Evolutionary conservation across 2,888 invertebrate genomes (phyloP), one percentile per base, ranked within the genome.

Genomic region (Phyto melanocephala): DNA sequence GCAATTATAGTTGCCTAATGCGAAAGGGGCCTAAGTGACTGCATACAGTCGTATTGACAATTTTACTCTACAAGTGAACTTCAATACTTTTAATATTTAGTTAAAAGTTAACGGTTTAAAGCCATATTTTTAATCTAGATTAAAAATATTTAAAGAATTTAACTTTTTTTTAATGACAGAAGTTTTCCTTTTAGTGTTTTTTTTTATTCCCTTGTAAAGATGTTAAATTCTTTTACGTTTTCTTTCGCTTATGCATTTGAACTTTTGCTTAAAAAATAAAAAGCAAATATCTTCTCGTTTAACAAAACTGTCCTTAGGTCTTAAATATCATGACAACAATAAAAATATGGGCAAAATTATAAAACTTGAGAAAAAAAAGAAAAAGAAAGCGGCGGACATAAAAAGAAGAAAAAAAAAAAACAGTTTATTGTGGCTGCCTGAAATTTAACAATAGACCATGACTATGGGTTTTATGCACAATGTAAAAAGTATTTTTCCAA

Each of bases 271-370:
- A 45, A 33, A 40, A n/a, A n/a, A n/a, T n/a, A n/a, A 58, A 37
- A 74, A 17, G 3, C 42, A 50, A 28, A 60, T 24, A 47, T 56
- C 65, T 67, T 65, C 58, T 75, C 80, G 63, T 63, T 80, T 45
- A 80, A 70, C 79, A 50, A 65, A 56, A 74, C 13, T 74, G 70
- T 70, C 79, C 74, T 75, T 28, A 70, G 58, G 74, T 81, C 50
- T 78, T 74, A 37, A 56, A 65, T 78, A 68, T 63, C 68, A 74
- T 52, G 54, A 33, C 62, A 50, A 60, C 7, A 24, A 71, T 33
- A 47, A 81, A 67, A 62, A 65, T 33, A 28, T 28, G 3, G 13
- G 42, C 40, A 17, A 75, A 70, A 20, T 67, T 79, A 52, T 20
- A 35, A 67, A 56, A 63, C 47, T 8, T 22, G 22, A 24, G n/a